Evolutionary conservation across 1,140 invertebrate species (phyloP).

Genomic region (Trichoplusia ni): DNA sequence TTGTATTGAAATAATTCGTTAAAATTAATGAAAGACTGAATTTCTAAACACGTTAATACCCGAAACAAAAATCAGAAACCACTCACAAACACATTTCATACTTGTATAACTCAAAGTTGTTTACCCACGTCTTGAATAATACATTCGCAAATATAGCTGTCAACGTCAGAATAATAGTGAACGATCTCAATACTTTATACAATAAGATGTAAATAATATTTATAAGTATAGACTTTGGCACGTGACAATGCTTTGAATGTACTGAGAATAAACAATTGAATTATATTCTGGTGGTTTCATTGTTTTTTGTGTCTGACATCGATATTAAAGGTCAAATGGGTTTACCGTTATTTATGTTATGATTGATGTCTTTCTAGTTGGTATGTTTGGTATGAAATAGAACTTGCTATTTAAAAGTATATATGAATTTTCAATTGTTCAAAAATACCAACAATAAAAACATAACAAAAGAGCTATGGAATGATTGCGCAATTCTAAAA

Average conservation of each 20-base stretch:
- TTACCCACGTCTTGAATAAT: neutral
- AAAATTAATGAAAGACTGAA: neutral
- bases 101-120: neutral
- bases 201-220: conserved; percentile 61
- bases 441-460: no score
- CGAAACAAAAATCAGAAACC: neutral
- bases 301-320: no score
- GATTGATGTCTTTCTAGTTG: no score
- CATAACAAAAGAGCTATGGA: no score
- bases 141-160: conserved; percentile 1
- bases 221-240: conserved; percentile 63
- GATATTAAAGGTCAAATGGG: no score
- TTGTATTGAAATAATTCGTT: no score
- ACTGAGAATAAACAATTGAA: conserved; percentile 72
- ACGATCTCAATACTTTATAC: conserved; percentile 29
- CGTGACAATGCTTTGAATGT: conserved; percentile 74
- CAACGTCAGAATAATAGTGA: conserved; percentile 6
- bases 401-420: no score
- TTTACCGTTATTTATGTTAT: no score
- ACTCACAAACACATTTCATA: neutral
- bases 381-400: no score
- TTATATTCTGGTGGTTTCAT: conserved; percentile 51
- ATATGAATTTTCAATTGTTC: no score
- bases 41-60: neutral
- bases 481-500: no score